Percentiles rank a stretch among this genome's conserved stretches.
Evolutionary conservation across 1,140 invertebrate genomes (phyloP).

Genomic region (Mactra quadrangularis): DNA sequence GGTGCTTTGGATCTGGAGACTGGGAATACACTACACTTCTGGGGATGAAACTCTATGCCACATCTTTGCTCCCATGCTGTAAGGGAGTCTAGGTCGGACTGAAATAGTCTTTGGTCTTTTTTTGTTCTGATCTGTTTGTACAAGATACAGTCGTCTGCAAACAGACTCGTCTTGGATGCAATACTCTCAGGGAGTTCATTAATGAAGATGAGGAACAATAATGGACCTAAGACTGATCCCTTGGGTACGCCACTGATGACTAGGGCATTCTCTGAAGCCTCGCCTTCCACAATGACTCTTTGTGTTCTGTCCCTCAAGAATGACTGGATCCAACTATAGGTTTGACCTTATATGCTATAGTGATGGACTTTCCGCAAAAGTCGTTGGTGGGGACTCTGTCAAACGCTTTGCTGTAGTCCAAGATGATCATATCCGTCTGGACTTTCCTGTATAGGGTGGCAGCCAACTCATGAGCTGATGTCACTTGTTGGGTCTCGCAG

Average conservation of each 20-base stretch:
- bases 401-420: constrained; percentile 51
- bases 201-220: too few relatives aligned
- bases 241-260: constrained; percentile 31
- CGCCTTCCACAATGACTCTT: constrained; percentile 18
- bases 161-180: too few relatives aligned
- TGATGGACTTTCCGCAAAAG: constrained; percentile 3
- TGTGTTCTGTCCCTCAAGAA: constrained; percentile 12
- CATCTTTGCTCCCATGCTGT: constrained; percentile 31
- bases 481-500: too few relatives aligned
- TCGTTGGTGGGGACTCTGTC: constrained; percentile 22
- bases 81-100: constrained; percentile 19
- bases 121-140: neutral
- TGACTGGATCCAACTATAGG: neutral
- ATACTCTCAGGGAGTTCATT: too few relatives aligned
- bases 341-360: neutral
- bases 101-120: neutral
- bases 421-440: constrained; percentile 39
- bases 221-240: constrained; percentile 2
- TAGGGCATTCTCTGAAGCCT: constrained; percentile 23
- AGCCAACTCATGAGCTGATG: constrained; percentile 21
- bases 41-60: too few relatives aligned
- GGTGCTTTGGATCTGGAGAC: neutral
- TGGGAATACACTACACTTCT: constrained; percentile 11
- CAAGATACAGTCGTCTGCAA: neutral
- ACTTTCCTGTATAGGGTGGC: neutral